Base-by-base conservation (phyloP, 2,888 invertebrate species). In the Charanyca ferruginea region DNA sequence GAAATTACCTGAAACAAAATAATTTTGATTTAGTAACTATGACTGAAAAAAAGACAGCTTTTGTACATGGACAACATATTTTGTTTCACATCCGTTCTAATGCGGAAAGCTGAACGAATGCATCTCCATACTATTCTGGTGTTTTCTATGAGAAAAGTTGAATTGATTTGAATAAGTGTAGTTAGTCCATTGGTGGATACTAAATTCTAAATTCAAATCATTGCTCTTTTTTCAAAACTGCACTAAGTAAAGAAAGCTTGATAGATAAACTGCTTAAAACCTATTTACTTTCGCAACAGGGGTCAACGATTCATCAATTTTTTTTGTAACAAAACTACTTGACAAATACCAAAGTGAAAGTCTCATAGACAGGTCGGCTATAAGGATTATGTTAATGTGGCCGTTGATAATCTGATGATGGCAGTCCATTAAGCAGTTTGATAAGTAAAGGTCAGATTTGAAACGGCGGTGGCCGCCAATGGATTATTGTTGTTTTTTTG, bases 381-480 rank as follows among this genome's bases (percentile, higher is more conserved):
- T 57, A 83, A 85, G 87, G 86, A 87, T 87, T 87, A 87, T 87
- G 83, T 76, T 87, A 89, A 87, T 86, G 77, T 77, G 54, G 53
- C 66, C 71, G 74, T 53, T 74, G 73, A 78, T 85, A 79, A 77
- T 81, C 80, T 77, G 76, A 51, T 81, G 84, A 86, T 85, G 80
- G 84, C 73, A 70, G 60, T 88, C 90, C 90, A 91, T 92, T 91
- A 90, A 90, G 89, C 73, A 42, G 66, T 70, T 61, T 77, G 90
- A 91, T 91, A 92, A 90, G 80, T 75, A 91, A 92, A 92, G 92
- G 93, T 92, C 89, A 83, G 23, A 81, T 59, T 80, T 81, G 59
- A 86, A 76, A 75, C 67, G 60, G 48, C 42, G 44, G 45, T 25
- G 61, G 54, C 59, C 55, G 65, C 54, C 68, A 55, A 53, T 71